phyloP scores from a whole-genome alignment of 2,113 vertebrate species.

The Gambusia affinis region DNA sequence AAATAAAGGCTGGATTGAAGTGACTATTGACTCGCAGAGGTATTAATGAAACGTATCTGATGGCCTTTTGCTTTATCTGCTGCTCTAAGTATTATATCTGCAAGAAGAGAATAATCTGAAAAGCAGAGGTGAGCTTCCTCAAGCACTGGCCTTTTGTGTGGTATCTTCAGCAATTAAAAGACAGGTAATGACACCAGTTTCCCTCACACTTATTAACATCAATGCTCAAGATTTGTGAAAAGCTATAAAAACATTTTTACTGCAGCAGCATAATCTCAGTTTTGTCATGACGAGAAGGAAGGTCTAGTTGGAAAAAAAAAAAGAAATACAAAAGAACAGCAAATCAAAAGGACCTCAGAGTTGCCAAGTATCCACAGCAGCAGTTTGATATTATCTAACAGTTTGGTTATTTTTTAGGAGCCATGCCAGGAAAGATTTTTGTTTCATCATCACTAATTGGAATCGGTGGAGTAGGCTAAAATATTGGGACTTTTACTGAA shows the following conservation, averaged over 20 bases:
- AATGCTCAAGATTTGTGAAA: not conserved
- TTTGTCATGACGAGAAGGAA: not conserved
- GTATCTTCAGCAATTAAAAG: conserved; percentile 21
- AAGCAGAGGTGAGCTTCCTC: conserved; percentile 18
- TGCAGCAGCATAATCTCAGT: not conserved
- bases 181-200: conserved; percentile 9
- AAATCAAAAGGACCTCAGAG: too few relatives aligned
- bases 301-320: not conserved
- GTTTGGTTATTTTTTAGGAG: not conserved
- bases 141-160: conserved; percentile 35
- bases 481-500: too few relatives aligned
- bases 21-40: conserved; percentile 34
- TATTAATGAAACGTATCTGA: conserved; percentile 24
- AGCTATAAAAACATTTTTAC: not conserved
- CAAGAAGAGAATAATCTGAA: conserved; percentile 33
- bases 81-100: conserved; percentile 38
- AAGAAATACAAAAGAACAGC: not conserved
- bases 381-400: too few relatives aligned
- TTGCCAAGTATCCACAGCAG: too few relatives aligned
- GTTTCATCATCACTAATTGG: too few relatives aligned
- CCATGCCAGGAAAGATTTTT: too few relatives aligned
- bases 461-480: too few relatives aligned
- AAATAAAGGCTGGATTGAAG: conserved; percentile 80
- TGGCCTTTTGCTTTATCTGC: conserved; percentile 34
- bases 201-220: not conserved